Conservation (phyloP, 2,797 vertebrate species). For the Schizothorax lantsangensis region DNA sequence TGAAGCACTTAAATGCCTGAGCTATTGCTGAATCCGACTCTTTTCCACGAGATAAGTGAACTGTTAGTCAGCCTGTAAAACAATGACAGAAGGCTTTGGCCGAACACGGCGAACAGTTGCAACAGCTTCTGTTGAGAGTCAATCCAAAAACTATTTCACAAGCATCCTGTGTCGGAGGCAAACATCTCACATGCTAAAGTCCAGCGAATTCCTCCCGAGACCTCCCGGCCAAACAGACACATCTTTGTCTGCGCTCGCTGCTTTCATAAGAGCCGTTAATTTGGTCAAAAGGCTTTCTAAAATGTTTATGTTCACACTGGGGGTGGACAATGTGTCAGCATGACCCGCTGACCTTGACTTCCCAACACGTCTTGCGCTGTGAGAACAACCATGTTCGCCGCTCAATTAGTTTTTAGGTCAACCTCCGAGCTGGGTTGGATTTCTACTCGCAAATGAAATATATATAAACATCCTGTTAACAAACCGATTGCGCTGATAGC, state of each 20-base stretch:
- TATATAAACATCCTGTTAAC: slow-evolving; percentile 84
- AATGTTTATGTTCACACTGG: slow-evolving; percentile 88
- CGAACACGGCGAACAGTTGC: neutral
- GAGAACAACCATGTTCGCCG: slow-evolving; percentile 84
- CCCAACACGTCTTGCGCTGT: slow-evolving; percentile 79
- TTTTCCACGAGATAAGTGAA: slow-evolving; percentile 24
- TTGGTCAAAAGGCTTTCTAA: slow-evolving; percentile 84
- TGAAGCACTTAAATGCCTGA: neutral
- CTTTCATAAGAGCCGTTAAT: slow-evolving; percentile 75
- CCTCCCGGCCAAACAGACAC: slow-evolving; percentile 50
- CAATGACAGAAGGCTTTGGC: slow-evolving; percentile 17
- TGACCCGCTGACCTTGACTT: slow-evolving; percentile 82
- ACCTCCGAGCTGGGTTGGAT: slow-evolving; percentile 76
- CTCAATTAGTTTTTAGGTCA: slow-evolving; percentile 83
- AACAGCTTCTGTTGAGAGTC: slow-evolving; percentile 45
- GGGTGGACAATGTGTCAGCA: slow-evolving; percentile 81
- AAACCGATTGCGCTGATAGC: slow-evolving; percentile 76
- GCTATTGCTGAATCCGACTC: neutral
- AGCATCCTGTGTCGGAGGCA: slow-evolving; percentile 18
- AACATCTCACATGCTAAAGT: slow-evolving; percentile 30
- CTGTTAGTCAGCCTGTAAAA: slow-evolving; percentile 22
- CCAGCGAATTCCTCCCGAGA: slow-evolving; percentile 47
- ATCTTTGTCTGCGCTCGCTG: slow-evolving; percentile 57
- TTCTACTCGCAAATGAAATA: slow-evolving; percentile 78
- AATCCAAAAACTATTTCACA: slow-evolving; percentile 41